Evolutionary conservation across 2,113 vertebrate genomes (phyloP).

Genomic region (Mesoclemmys tuberculata): DNA sequence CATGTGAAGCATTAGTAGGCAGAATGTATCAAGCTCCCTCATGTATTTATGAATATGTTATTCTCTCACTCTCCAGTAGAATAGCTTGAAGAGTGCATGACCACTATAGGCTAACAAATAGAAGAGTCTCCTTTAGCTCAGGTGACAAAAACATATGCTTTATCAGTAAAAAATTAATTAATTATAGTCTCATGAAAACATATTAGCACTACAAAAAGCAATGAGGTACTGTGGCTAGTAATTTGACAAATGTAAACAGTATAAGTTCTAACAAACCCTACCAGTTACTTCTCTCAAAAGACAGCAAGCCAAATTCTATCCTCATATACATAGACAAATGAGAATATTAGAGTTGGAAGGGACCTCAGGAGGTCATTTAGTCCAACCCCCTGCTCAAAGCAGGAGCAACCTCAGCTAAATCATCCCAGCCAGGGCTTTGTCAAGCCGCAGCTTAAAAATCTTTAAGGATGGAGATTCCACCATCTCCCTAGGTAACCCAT

Average conservation of each 20-base stretch:
- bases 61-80: background rate
- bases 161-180: background rate
- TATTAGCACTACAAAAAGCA: background rate
- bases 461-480: no score
- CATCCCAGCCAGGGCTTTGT: no score
- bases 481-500: no score
- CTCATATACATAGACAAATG: background rate
- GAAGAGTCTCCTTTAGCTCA: background rate
- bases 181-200: constrained; percentile 7
- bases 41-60: background rate
- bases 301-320: background rate
- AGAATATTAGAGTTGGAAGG: no score
- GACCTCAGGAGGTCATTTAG: no score
- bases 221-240: background rate
- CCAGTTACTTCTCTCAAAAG: background rate
- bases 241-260: background rate
- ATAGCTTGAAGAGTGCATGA: background rate
- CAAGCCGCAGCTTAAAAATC: no score
- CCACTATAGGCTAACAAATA: background rate
- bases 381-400: no score
- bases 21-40: background rate
- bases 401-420: no score
- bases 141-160: background rate
- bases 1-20: background rate
- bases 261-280: rapidly evolving